Percentiles rank a stretch among this genome's conserved stretches.
Evolutionary conservation across 2,797 vertebrate genomes (phyloP).

Genomic region (Semotilus atromaculatus): DNA sequence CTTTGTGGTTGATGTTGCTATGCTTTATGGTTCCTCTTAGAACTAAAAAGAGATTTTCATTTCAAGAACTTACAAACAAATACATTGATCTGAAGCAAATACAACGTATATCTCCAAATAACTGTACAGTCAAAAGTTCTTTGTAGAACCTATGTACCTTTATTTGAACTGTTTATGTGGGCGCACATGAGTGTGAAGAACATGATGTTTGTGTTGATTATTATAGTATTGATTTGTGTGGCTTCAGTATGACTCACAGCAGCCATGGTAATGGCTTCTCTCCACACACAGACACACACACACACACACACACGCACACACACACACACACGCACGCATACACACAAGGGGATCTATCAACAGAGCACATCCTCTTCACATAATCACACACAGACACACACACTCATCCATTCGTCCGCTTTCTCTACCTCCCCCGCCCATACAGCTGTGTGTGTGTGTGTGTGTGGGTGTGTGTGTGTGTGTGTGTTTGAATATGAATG

Average conservation of each 20-base stretch:
- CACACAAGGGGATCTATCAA: background rate
- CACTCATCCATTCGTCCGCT: background rate
- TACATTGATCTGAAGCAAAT: background rate
- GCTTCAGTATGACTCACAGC: slow-evolving; percentile 53
- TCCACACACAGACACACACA: slow-evolving; percentile 18
- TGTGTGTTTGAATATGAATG: slow-evolving; percentile 20
- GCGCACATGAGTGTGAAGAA: slow-evolving; percentile 44
- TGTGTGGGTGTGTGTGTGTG: slow-evolving; percentile 24
- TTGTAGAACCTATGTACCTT: slow-evolving; percentile 28
- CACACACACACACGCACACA: slow-evolving; percentile 1
- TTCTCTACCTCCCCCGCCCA: background rate
- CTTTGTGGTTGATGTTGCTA: background rate
- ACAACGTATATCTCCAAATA: background rate
- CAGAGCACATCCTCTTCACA: slow-evolving; percentile 26
- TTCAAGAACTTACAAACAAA: background rate
- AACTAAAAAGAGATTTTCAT: background rate
- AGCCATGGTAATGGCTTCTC: slow-evolving; percentile 48
- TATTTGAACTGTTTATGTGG: slow-evolving; percentile 66
- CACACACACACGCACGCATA: background rate
- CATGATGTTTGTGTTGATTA: slow-evolving; percentile 49
- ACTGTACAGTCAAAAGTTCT: background rate
- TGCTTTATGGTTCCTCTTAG: background rate
- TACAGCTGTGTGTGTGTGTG: slow-evolving; percentile 34
- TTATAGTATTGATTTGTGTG: slow-evolving; percentile 47
- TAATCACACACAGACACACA: slow-evolving; percentile 8